These are phyloP conservation scores for Sphyrna mokarran DNA, from an alignment of 2,113 vertebrate genomes.

Conservation along the genomic window DNA sequence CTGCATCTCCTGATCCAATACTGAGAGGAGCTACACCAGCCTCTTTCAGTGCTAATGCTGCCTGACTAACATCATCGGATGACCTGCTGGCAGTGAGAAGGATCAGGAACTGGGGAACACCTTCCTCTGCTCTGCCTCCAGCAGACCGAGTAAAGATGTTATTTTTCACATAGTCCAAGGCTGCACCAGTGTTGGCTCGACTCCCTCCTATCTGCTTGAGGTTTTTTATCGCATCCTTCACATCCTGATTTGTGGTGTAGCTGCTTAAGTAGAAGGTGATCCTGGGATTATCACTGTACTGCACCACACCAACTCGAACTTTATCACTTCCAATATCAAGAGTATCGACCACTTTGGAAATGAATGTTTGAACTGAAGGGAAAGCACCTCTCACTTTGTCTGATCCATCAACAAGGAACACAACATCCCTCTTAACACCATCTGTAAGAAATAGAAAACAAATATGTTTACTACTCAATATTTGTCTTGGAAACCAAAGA, in stretches of 20 bases:
- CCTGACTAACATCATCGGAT: constrained; percentile 64
- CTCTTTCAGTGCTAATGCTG: constrained; percentile 69
- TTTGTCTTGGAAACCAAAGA: neutral
- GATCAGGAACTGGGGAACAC: constrained; percentile 28
- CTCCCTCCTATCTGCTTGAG: neutral
- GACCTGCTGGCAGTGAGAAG: constrained; percentile 55
- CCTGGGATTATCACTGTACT: constrained; percentile 34
- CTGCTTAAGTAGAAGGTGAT: constrained; percentile 11
- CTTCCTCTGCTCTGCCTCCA: constrained; percentile 34
- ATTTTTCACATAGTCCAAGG: neutral
- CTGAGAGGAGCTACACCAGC: constrained; percentile 65
- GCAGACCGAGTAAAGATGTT: neutral
- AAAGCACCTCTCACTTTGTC: constrained; percentile 38
- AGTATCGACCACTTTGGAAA: neutral
- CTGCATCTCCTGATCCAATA: constrained; percentile 70
- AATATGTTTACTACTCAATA: neutral
- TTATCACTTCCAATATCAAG: constrained; percentile 30
- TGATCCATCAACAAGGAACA: constrained; percentile 60
- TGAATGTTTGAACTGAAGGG: neutral
- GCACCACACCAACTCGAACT: constrained; percentile 24
- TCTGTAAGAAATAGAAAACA: constrained; percentile 59
- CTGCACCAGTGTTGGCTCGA: constrained; percentile 21
- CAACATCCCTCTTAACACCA: constrained; percentile 45
- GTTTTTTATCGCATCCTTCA: neutral
- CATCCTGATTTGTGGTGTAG: neutral